Percentiles rank a stretch among this genome's conserved stretches.
phyloP scores from a whole-genome alignment of 2,113 vertebrate genomes.

The Platysternon megacephalum region DNA sequence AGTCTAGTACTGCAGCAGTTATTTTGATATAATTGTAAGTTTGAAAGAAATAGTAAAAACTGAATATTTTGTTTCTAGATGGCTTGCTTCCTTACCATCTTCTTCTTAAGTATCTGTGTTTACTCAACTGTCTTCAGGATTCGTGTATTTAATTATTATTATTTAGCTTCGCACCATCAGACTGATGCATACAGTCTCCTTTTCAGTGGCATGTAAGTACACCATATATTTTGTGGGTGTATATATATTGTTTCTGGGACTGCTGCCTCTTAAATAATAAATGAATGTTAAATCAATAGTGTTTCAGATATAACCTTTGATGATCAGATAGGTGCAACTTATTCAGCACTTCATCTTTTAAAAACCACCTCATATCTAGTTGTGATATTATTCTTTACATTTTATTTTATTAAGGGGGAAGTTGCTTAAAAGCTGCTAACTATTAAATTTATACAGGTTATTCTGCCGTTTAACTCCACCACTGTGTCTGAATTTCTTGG shows the following conservation, averaged over 20 bases:
- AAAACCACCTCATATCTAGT: not conserved
- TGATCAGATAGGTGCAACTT: not conserved
- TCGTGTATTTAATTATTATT: constrained; percentile 94
- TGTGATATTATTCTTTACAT: not conserved
- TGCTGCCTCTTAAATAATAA: not conserved
- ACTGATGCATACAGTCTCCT: constrained; percentile 96
- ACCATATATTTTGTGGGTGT: not conserved
- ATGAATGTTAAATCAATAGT: not conserved
- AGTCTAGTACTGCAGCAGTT: not conserved
- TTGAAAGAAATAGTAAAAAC: not conserved
- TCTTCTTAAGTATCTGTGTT: constrained; percentile 94
- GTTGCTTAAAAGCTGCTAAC: not conserved
- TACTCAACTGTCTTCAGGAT: constrained; percentile 96
- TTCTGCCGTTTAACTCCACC: constrained; percentile 96
- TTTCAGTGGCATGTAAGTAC: constrained; percentile 95
- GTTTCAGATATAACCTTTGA: not conserved
- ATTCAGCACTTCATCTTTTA: not conserved
- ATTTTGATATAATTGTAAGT: not conserved
- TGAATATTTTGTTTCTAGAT: constrained; percentile 76
- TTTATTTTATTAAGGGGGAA: not conserved
- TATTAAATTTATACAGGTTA: constrained; percentile 81
- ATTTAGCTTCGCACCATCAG: constrained; percentile 94
- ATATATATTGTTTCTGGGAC: not conserved
- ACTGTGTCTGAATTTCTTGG: constrained; percentile 95
- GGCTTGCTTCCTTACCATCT: constrained; percentile 92